Evolutionary conservation across 2,888 invertebrate genomes (phyloP).

Genomic region (Alentia gelatinosa): DNA sequence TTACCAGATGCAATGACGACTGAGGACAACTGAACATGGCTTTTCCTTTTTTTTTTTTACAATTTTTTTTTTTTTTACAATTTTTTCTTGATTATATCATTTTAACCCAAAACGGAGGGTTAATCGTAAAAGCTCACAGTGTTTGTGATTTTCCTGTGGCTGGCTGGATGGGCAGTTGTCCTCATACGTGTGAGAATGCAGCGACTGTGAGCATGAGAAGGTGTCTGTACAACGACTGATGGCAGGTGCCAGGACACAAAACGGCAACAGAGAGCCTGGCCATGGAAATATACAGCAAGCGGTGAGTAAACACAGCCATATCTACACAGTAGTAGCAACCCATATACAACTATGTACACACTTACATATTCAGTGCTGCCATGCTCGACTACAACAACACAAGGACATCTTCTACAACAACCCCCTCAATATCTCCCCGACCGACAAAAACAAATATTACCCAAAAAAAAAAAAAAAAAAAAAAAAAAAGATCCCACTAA

Average conservation of each 20-base stretch:
- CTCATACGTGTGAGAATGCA: not conserved
- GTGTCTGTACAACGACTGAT: slow-evolving; percentile 22
- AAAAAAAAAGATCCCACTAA: too few relatives aligned
- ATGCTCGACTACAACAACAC: too few relatives aligned
- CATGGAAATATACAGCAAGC: slow-evolving; percentile 37
- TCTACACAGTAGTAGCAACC: slow-evolving; percentile 3
- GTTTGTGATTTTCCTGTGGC: too few relatives aligned
- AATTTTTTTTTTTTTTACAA: not conserved
- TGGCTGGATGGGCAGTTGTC: not conserved
- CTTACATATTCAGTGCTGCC: too few relatives aligned
- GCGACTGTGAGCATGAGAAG: not conserved
- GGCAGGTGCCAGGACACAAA: slow-evolving; percentile 5
- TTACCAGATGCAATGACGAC: not conserved
- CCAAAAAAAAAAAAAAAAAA: too few relatives aligned
- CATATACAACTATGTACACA: slow-evolving; percentile 23
- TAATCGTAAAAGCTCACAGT: too few relatives aligned
- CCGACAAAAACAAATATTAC: too few relatives aligned
- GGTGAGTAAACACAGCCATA: slow-evolving; percentile 3
- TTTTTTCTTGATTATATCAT: too few relatives aligned
- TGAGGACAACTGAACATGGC: not conserved
- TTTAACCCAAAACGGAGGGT: too few relatives aligned
- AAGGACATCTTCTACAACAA: too few relatives aligned
- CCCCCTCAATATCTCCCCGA: too few relatives aligned
- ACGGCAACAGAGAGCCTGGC: slow-evolving; percentile 29
- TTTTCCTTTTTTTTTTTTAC: not conserved